Evolutionary conservation across 2,888 invertebrate genomes (phyloP), one percentile per base, ranked within the genome.

Genomic region (Oscheius myriophilus): DNA sequence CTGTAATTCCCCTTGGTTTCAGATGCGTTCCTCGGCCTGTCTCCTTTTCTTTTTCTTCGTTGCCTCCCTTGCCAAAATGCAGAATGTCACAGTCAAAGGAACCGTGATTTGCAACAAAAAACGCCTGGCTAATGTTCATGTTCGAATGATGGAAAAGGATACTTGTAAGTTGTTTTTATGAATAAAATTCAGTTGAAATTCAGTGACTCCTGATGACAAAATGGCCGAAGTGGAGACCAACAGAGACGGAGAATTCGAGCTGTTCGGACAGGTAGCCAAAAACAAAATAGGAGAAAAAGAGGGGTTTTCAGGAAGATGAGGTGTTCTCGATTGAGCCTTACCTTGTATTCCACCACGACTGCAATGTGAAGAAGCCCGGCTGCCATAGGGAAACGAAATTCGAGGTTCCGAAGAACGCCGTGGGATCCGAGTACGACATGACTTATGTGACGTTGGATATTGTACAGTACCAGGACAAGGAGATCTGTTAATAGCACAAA

Each of bases 161-260:
- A 78, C 78, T 16, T 67, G 80, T 80, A 18, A 72, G 78, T 73
- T 46, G 42, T 43, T 9, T 33, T 33, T 33, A 6, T 33, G 4
- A 3, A 33, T 33, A 3, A 3, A 6, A 33, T 9, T 33, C 3
- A 9, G 9, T 33, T 33, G 33, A 9, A n/a, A 69, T 75, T 65
- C 63, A 80, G 80, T 80, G 41, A 76, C 78, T 52, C 76, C 75
- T n/a, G 73, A 80, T 64, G 80, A 80, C 62, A 67, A 69, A 26
- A 67, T 80, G 39, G 70, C 73, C 18, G 33, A 51, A 6, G 73
- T 75, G 9, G 71, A 73, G 57, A 75, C 78, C 55, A 75, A 80
- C 69, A 69, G 69, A 25, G 74, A 78, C 58, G 80, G 80, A 26
- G 80, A 80, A 55, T 80, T 80, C 71, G 64, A 69, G 25, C 25